These are phyloP conservation scores for Grantiella picta DNA, from an alignment of 2,113 vertebrate species.

Conservation along the genomic window DNA sequence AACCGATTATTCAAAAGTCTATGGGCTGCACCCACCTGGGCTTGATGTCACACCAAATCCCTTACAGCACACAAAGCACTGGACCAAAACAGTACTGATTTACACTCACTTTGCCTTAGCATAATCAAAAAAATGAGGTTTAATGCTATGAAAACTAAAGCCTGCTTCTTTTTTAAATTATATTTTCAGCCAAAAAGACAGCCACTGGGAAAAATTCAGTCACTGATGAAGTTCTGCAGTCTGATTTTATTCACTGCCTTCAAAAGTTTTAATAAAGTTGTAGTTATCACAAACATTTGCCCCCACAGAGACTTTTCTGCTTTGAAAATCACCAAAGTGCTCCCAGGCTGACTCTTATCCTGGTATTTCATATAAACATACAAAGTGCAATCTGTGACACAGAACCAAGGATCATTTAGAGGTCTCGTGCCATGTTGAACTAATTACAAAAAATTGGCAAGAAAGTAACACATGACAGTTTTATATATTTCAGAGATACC, in stretches of 20 bases:
- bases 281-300: conserved; percentile 44
- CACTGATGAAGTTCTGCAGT: not conserved
- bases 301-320: not conserved
- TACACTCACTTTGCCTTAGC: not conserved
- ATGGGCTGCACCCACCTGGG: not conserved
- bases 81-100: not conserved
- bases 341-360: conserved; percentile 40
- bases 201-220: not conserved
- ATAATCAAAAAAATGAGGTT: not conserved
- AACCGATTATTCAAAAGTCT: not conserved
- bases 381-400: conserved; percentile 49
- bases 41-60: not conserved
- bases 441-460: conserved; percentile 26
- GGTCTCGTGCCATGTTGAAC: conserved; percentile 37
- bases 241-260: not conserved
- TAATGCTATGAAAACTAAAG: not conserved
- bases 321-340: conserved; percentile 20
- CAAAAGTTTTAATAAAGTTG: conserved; percentile 40
- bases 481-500: conserved; percentile 11
- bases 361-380: conserved; percentile 29
- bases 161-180: not conserved
- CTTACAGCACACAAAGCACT: not conserved
- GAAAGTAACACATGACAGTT: not conserved
- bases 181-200: not conserved
- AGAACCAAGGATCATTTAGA: conserved; percentile 9